Percentiles rank a stretch among this genome's conserved stretches.
These are phyloP conservation scores for Athene noctua DNA, from an alignment of 2,113 vertebrate species.

Conservation along the genomic window DNA sequence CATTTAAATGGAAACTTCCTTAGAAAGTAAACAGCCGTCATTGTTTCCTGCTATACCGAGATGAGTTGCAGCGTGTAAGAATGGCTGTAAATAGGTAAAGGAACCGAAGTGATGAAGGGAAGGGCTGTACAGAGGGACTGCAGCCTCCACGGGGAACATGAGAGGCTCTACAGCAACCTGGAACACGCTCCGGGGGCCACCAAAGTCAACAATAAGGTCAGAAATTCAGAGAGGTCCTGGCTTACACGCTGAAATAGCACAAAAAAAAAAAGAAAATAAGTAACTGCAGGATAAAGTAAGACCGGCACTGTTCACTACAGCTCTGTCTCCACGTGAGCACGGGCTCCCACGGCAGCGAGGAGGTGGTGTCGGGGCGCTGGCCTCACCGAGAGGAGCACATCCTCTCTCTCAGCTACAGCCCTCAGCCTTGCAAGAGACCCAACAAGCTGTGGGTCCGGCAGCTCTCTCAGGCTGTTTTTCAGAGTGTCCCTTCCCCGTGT, in stretches of 20 bases:
- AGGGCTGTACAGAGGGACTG: rapidly evolving
- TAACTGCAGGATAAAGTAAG: not conserved
- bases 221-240: not conserved
- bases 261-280: not conserved
- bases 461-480: not conserved
- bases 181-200: not conserved
- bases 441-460: rapidly evolving
- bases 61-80: not conserved
- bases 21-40: not conserved
- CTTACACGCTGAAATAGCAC: not conserved
- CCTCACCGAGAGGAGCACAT: not conserved
- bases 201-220: not conserved
- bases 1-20: not conserved
- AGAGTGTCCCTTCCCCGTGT: rapidly evolving
- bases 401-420: not conserved
- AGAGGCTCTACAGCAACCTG: not conserved
- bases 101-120: not conserved
- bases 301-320: not conserved
- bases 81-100: not conserved
- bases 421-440: not conserved
- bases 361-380: not conserved
- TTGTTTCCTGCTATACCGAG: not conserved
- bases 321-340: rapidly evolving
- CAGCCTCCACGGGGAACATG: not conserved
- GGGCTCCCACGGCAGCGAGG: not conserved